Percentiles rank a stretch among this genome's conserved stretches.
phyloP scores from a whole-genome alignment of 2,113 vertebrate species.

The Callorhinus ursinus region DNA sequence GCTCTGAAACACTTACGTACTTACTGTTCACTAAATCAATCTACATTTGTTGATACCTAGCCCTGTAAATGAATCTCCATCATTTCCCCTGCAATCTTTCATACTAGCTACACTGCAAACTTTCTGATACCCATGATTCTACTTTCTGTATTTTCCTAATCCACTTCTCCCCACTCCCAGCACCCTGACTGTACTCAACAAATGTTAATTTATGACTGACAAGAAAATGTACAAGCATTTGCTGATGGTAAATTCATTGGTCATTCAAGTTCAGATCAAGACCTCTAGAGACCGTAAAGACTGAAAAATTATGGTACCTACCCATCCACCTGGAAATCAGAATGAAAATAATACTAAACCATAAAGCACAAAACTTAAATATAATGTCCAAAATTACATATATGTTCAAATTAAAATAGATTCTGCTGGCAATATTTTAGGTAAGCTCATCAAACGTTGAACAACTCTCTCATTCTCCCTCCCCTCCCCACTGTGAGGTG shows the following conservation, averaged over 20 bases:
- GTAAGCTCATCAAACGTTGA: constrained; percentile 1
- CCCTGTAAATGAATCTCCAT: not conserved
- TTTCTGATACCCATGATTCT: not conserved
- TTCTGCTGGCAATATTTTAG: not conserved
- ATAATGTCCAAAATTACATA: not conserved
- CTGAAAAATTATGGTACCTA: not conserved
- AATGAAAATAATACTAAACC: not conserved
- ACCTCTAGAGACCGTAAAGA: not conserved
- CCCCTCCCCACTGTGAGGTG: not conserved
- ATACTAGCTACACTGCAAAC: not conserved
- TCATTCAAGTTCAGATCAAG: constrained; percentile 40
- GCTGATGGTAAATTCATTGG: not conserved
- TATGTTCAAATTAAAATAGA: constrained; percentile 30
- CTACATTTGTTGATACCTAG: not conserved
- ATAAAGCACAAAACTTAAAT: not conserved
- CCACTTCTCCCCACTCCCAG: not conserved
- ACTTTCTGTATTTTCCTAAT: constrained; percentile 18
- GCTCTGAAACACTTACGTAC: not conserved
- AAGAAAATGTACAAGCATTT: not conserved
- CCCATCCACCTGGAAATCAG: not conserved
- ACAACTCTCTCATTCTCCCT: not conserved
- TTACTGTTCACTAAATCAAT: not conserved
- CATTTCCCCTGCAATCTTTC: not conserved
- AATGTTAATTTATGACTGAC: not conserved
- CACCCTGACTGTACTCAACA: not conserved